Percentiles rank a stretch among this genome's conserved stretches.
Conservation (phyloP, 2,113 vertebrate species). For the Arothron firmamentum region DNA sequence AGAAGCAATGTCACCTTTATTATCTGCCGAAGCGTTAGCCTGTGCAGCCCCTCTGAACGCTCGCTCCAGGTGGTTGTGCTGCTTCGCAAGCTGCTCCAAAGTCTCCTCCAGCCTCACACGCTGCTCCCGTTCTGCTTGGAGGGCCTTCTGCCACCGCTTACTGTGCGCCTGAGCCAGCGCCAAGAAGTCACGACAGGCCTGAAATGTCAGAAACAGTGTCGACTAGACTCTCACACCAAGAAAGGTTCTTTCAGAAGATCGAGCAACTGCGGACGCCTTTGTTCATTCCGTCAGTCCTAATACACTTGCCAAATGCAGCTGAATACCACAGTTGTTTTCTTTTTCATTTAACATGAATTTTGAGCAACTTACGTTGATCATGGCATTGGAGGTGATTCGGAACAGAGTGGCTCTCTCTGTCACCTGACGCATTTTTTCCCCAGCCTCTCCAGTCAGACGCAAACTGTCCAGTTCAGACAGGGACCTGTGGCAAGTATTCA, state of each 20-base stretch:
- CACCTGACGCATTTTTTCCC: slow-evolving; percentile 92
- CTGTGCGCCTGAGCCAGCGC: slow-evolving; percentile 88
- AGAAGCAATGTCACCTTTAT: slow-evolving; percentile 75
- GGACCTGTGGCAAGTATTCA: slow-evolving; percentile 73
- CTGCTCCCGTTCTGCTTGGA: slow-evolving; percentile 91
- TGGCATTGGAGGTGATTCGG: slow-evolving; percentile 97
- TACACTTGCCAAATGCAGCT: not conserved
- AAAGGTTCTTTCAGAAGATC: not conserved
- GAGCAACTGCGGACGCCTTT: too few species aligned
- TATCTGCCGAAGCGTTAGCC: slow-evolving; percentile 65
- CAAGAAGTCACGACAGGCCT: slow-evolving; percentile 94
- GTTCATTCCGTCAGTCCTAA: not conserved
- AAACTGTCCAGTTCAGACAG: slow-evolving; percentile 92
- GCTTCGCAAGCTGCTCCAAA: slow-evolving; percentile 93
- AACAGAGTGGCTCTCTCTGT: slow-evolving; percentile 93
- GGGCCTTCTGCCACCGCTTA: slow-evolving; percentile 93
- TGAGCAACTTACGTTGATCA: slow-evolving; percentile 93
- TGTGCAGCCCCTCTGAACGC: slow-evolving; percentile 86
- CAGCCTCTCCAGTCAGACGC: slow-evolving; percentile 83
- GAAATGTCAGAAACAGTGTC: rapidly evolving
- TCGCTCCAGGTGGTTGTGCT: slow-evolving; percentile 95
- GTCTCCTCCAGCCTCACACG: slow-evolving; percentile 93
- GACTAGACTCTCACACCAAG: not conserved
- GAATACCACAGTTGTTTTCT: not conserved
- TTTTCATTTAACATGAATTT: slow-evolving; percentile 80